Percentiles rank a stretch among this genome's conserved stretches.
Evolutionary conservation across 2,797 vertebrate genomes (phyloP).

Genomic region (Microchirus variegatus): DNA sequence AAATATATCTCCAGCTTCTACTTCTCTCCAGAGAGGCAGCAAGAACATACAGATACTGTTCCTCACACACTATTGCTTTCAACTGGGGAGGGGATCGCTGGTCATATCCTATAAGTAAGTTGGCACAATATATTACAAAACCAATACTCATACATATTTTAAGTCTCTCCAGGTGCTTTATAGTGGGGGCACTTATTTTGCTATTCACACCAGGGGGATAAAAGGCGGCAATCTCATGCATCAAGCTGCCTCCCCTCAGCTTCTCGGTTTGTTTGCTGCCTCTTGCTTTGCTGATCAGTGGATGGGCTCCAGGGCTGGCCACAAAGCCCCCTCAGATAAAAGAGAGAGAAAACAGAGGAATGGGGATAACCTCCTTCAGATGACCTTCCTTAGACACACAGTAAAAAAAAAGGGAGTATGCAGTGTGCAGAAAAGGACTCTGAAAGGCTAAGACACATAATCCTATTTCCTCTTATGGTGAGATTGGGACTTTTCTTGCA

Average conservation of each 20-base stretch:
- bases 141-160: slow-evolving; percentile 68
- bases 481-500: slow-evolving; percentile 52
- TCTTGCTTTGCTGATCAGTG: slow-evolving; percentile 64
- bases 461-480: slow-evolving; percentile 64
- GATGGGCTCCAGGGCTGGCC: slow-evolving; percentile 54
- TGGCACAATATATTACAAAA: slow-evolving; percentile 63
- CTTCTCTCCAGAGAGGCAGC: slow-evolving; percentile 27
- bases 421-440: slow-evolving; percentile 50
- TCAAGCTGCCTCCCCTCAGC: slow-evolving; percentile 53
- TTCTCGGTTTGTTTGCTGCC: slow-evolving; percentile 48
- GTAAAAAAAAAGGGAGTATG: slow-evolving; percentile 38
- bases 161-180: slow-evolving; percentile 53
- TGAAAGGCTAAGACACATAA: slow-evolving; percentile 72
- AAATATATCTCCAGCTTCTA: slow-evolving; percentile 52
- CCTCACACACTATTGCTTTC: slow-evolving; percentile 27
- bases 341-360: slow-evolving; percentile 65
- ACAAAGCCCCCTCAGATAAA: slow-evolving; percentile 74
- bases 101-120: slow-evolving; percentile 57
- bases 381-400: slow-evolving; percentile 73
- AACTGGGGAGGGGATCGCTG: slow-evolving; percentile 37
- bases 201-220: slow-evolving; percentile 71
- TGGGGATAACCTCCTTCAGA: slow-evolving; percentile 79
- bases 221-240: slow-evolving; percentile 67
- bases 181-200: slow-evolving; percentile 56
- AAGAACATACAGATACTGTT: slow-evolving; percentile 13